phyloP scores from a whole-genome alignment of 2,888 invertebrate species.

The Apeira syringaria region DNA sequence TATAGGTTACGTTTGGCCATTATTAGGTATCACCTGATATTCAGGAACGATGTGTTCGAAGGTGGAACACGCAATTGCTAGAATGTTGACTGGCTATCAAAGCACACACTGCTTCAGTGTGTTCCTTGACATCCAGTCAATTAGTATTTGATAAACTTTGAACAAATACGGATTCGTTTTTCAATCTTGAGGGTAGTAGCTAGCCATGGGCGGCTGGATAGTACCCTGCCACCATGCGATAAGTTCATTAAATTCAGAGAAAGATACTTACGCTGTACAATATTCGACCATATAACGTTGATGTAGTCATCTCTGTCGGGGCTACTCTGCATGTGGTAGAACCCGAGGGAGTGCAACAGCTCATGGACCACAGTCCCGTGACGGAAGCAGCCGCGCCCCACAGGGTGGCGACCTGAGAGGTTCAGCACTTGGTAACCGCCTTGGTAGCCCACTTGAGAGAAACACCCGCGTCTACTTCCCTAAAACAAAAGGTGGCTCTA shows the following conservation, averaged over 20 bases:
- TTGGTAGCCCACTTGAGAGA: slow-evolving; percentile 77
- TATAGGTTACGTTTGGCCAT: too few species aligned
- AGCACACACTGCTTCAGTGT: too few species aligned
- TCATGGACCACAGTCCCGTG: slow-evolving; percentile 90
- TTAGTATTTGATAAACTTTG: too few species aligned
- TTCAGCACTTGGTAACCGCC: slow-evolving; percentile 82
- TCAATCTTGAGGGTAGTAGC: too few species aligned
- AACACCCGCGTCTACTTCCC: slow-evolving; percentile 76
- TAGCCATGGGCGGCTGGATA: too few species aligned
- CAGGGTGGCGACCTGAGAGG: slow-evolving; percentile 79
- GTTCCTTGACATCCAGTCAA: too few species aligned
- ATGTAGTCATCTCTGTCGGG: slow-evolving; percentile 90
- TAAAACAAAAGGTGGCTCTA: slow-evolving; percentile 24
- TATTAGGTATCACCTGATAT: too few species aligned
- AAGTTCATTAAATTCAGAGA: neutral
- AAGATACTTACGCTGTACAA: slow-evolving; percentile 77
- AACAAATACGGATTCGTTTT: too few species aligned
- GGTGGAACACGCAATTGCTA: too few species aligned
- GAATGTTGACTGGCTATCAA: too few species aligned
- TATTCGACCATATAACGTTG: slow-evolving; percentile 88
- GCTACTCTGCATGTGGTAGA: slow-evolving; percentile 93
- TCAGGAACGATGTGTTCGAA: too few species aligned
- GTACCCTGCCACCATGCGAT: too few species aligned
- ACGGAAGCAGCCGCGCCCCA: slow-evolving; percentile 83
- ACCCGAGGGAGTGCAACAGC: slow-evolving; percentile 90